Percentiles rank a stretch among this genome's conserved stretches.
Evolutionary conservation across 2,888 invertebrate genomes (phyloP).

Genomic region (Dynastes maya): DNA sequence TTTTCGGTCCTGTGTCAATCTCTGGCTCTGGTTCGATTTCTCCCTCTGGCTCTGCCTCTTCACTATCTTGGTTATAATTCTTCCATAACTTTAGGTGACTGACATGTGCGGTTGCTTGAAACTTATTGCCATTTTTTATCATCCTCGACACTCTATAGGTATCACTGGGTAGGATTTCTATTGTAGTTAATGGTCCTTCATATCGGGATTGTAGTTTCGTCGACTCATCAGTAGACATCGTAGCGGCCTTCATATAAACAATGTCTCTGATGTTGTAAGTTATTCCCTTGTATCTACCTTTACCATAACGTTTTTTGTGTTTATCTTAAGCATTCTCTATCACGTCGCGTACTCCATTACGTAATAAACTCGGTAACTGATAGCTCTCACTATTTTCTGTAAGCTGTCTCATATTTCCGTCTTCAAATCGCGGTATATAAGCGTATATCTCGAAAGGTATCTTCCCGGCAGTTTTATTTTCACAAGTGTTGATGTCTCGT

Average conservation of each 20-base stretch:
- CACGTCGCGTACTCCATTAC: no score
- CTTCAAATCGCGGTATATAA: not conserved
- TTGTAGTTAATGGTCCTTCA: conserved; percentile 18
- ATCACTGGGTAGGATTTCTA: conserved; percentile 13
- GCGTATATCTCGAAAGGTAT: not conserved
- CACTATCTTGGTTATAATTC: not conserved
- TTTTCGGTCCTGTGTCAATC: no score
- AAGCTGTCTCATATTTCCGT: no score
- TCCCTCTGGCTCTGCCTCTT: no score
- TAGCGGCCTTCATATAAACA: conserved; percentile 14
- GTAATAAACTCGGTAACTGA: no score
- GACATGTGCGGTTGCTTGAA: not conserved
- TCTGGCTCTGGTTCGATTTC: no score
- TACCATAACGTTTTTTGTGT: not conserved
- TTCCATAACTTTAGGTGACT: not conserved
- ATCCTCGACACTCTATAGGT: conserved; percentile 12
- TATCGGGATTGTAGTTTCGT: not conserved
- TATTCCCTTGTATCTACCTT: not conserved
- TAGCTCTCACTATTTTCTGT: no score
- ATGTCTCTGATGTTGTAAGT: conserved; percentile 7
- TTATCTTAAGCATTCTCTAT: not conserved
- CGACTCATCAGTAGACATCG: not conserved
- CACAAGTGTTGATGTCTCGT: not conserved
- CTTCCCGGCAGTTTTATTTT: not conserved
- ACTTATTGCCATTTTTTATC: not conserved